phyloP scores from a whole-genome alignment of 2,888 invertebrate genomes.

The Proisotoma minuta region DNA sequence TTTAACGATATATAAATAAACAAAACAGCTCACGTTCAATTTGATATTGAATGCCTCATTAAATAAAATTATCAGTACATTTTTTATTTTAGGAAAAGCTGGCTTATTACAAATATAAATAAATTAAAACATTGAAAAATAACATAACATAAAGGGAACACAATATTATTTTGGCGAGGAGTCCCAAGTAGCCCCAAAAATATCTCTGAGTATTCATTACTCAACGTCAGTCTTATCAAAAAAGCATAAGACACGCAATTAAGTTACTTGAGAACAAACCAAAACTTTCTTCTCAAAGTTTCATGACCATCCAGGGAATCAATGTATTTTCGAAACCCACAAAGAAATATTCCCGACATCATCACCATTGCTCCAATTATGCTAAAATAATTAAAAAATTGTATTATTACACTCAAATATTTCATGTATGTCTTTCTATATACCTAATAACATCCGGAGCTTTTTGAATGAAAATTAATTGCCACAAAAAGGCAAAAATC shows the following conservation, averaged over 20 bases:
- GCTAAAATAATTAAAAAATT: slow-evolving; percentile 13
- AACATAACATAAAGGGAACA: too few species aligned
- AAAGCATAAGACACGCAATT: background rate
- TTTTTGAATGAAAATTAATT: slow-evolving; percentile 31
- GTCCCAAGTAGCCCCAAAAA: too few species aligned
- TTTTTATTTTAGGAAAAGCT: too few species aligned
- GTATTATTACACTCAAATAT: background rate
- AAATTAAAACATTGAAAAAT: too few species aligned
- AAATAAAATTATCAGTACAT: too few species aligned
- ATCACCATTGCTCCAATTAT: slow-evolving; percentile 38
- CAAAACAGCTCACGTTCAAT: too few species aligned
- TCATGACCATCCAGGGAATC: slow-evolving; percentile 34
- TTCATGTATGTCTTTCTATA: too few species aligned
- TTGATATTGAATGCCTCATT: too few species aligned
- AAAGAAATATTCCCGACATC: slow-evolving; percentile 40
- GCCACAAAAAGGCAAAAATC: slow-evolving; percentile 43
- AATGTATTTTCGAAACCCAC: slow-evolving; percentile 41
- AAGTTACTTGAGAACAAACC: slow-evolving; percentile 35
- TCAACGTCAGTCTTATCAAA: background rate
- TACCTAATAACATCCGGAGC: slow-evolving; percentile 40
- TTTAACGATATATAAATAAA: too few species aligned
- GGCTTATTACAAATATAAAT: too few species aligned
- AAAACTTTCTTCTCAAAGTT: slow-evolving; percentile 23
- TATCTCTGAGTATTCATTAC: background rate
- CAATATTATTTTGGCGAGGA: too few species aligned